phyloP scores from a whole-genome alignment of 2,888 invertebrate species.

The Dione vanillae region DNA sequence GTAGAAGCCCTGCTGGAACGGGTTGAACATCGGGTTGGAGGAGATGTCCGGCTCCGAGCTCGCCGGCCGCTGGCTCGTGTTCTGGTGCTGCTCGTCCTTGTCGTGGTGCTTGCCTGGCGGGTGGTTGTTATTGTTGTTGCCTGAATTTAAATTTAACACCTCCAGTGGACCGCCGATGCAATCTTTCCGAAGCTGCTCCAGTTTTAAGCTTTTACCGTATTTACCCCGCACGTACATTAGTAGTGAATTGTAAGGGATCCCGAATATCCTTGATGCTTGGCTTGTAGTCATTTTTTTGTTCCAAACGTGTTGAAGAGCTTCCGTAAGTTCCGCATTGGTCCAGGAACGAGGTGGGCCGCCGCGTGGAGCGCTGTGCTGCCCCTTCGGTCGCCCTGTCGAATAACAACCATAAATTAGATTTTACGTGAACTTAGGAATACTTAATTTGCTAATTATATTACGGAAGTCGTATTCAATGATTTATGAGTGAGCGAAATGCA shows the following conservation, averaged over 20 bases:
- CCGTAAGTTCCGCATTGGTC: conserved; percentile 96
- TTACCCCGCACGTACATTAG: conserved; percentile 96
- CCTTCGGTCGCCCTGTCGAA: conserved; percentile 91
- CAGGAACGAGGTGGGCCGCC: conserved; percentile 96
- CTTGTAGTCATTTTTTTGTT: conserved; percentile 97
- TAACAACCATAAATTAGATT: conserved; percentile 39
- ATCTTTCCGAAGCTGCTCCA: conserved; percentile 94
- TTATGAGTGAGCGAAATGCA: conserved; percentile 62
- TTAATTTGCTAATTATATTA: conserved; percentile 70
- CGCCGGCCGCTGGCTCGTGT: conserved; percentile 83
- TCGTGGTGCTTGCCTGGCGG: conserved; percentile 81
- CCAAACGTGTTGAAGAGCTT: conserved; percentile 97
- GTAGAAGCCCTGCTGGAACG: conserved; percentile 92
- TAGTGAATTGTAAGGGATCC: conserved; percentile 96
- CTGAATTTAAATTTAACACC: conserved; percentile 86
- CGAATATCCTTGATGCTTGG: conserved; percentile 95
- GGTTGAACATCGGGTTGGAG: conserved; percentile 89
- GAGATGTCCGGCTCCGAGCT: conserved; percentile 88
- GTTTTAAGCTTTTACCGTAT: conserved; percentile 95
- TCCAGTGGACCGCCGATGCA: conserved; percentile 93
- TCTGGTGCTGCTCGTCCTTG: conserved; percentile 81
- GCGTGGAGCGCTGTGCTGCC: conserved; percentile 95
- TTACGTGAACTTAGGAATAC: conserved; percentile 31
- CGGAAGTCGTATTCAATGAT: conserved; percentile 65
- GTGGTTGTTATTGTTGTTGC: conserved; percentile 85